A percentile compares a stretch with the other conserved stretches of the same genome.
Evolutionary conservation across 2,113 vertebrate genomes (phyloP).

Genomic region (Pseudorhombus dupliciocellatus): DNA sequence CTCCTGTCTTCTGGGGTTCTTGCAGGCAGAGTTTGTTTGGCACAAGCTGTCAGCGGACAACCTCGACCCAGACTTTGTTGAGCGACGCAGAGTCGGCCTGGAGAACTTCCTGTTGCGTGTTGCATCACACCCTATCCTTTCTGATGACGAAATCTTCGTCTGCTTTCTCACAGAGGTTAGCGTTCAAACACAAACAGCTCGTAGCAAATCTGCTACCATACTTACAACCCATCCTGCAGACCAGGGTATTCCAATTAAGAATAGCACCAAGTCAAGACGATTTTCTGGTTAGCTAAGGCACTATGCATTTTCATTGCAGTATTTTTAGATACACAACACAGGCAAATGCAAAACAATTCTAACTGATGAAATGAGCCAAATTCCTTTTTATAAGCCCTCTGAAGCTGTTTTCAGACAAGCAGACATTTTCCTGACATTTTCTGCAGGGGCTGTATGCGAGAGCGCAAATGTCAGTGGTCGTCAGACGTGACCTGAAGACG

Average conservation of each 20-base stretch:
- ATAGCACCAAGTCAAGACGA: background rate
- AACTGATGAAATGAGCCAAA: background rate
- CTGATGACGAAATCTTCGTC: conserved; percentile 89
- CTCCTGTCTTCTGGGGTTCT: conserved; percentile 12
- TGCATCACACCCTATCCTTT: conserved; percentile 90
- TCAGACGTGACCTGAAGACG: background rate
- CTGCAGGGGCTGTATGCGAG: no score
- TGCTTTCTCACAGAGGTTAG: conserved; percentile 91
- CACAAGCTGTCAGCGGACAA: conserved; percentile 96
- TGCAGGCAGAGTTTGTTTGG: conserved; percentile 95
- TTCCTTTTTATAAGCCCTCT: no score
- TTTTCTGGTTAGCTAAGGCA: background rate
- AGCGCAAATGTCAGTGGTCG: background rate
- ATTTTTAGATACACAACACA: background rate
- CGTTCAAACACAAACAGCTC: no score
- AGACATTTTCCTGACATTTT: no score
- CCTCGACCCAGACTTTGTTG: conserved; percentile 96
- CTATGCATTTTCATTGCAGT: background rate
- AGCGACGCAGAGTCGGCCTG: conserved; percentile 90
- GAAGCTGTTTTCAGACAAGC: no score
- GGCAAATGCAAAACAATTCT: background rate
- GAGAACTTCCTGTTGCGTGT: conserved; percentile 94
- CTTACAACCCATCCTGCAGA: background rate
- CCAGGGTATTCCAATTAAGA: background rate
- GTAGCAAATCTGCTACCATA: background rate